Conservation (phyloP, 1,140 invertebrate species). For the Drosophila gunungcola region DNA sequence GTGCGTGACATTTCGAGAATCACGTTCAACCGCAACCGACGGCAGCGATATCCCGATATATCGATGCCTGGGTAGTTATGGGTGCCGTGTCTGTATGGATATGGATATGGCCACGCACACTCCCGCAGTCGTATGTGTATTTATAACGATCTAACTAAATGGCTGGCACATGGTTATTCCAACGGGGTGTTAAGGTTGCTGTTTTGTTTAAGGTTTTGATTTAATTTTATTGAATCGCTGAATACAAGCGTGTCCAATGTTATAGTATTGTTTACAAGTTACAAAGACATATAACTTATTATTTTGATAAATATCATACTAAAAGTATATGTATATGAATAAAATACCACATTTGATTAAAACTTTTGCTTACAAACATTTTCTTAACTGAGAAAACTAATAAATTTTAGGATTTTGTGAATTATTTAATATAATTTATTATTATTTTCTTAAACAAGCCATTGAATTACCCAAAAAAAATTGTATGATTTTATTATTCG, state of each 20-base stretch:
- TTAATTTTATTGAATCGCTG: constrained; percentile 43
- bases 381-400: no score
- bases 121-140: constrained; percentile 15
- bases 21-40: constrained; percentile 69
- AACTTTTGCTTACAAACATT: no score
- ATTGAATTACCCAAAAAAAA: no score
- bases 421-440: no score
- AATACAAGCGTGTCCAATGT: neutral
- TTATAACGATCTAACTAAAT: constrained; percentile 65
- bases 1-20: constrained; percentile 79
- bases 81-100: constrained; percentile 47
- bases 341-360: no score
- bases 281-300: no score
- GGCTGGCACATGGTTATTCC: constrained; percentile 47
- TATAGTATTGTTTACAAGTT: neutral
- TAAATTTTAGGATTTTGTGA: no score
- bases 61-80: constrained; percentile 53
- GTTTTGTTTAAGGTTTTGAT: constrained; percentile 27
- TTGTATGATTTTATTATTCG: no score
- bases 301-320: no score
- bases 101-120: constrained; percentile 28
- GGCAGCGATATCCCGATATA: constrained; percentile 55
- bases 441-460: no score
- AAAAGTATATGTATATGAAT: no score
- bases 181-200: constrained; percentile 25